phyloP scores from a whole-genome alignment of 2,888 invertebrate species.

The Calameuta pallipes region DNA sequence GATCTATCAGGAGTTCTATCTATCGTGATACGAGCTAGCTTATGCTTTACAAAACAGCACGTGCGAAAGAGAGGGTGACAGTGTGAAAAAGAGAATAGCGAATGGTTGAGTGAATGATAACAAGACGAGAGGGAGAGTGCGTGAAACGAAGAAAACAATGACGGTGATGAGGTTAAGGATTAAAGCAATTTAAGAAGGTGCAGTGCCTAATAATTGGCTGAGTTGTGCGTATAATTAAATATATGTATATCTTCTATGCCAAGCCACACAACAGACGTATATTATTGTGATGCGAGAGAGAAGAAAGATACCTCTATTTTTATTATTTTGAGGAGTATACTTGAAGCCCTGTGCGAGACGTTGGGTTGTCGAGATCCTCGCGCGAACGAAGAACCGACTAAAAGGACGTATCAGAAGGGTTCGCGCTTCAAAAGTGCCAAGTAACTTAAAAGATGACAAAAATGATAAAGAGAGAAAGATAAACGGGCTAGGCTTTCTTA shows the following conservation, averaged over 20 bases:
- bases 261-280: constrained; percentile 10
- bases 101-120: not conserved
- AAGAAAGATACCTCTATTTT: constrained; percentile 30
- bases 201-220: constrained; percentile 48
- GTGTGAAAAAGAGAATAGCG: not conserved
- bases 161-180: constrained; percentile 26
- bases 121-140: constrained; percentile 14
- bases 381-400: not conserved
- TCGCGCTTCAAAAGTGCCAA: not conserved
- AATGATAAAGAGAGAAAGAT: constrained; percentile 23
- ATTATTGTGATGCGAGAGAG: constrained; percentile 31
- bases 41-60: not conserved
- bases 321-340: constrained; percentile 26
- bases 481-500: constrained; percentile 28
- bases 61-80: not conserved
- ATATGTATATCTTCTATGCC: constrained; percentile 36
- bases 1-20: not conserved
- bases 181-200: constrained; percentile 43
- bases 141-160: constrained; percentile 9
- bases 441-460: constrained; percentile 20
- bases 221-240: constrained; percentile 21
- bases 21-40: not conserved
- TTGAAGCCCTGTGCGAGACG: not conserved
- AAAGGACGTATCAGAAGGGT: not conserved
- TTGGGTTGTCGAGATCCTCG: not conserved